Conservation (phyloP, 1,140 invertebrate genomes). For the Dinoponera quadriceps region DNA sequence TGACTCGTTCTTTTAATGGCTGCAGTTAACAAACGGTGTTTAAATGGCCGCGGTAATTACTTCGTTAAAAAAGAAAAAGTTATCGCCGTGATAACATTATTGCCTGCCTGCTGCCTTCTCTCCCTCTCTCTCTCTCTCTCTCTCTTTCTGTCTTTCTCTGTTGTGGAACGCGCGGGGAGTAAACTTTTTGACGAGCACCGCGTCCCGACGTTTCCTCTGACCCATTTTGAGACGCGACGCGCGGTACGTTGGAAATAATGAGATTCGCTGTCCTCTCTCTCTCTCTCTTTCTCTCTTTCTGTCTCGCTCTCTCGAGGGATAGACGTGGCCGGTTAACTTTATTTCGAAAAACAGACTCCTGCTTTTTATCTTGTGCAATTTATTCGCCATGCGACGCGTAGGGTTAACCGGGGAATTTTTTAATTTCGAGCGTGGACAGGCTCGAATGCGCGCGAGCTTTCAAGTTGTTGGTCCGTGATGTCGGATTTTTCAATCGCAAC, state of each 20-base stretch:
- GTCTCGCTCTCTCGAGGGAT: background rate
- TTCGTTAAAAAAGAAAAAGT: conserved; percentile 37
- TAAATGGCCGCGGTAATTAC: conserved; percentile 52
- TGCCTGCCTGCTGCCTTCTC: no score
- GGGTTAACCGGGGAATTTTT: background rate
- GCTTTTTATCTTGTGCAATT: conserved; percentile 18
- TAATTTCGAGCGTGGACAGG: conserved; percentile 19
- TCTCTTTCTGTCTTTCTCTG: conserved; percentile 1
- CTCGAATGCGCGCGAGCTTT: conserved; percentile 30
- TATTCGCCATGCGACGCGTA: background rate
- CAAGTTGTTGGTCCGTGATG: no score
- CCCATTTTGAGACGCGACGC: conserved; percentile 1
- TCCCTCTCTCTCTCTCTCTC: no score
- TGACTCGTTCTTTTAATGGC: conserved; percentile 55
- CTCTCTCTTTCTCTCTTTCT: no score
- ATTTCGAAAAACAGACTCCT: conserved; percentile 1
- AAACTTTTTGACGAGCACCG: conserved; percentile 43
- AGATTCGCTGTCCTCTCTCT: conserved; percentile 21
- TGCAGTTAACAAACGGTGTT: conserved; percentile 52
- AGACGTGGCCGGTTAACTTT: conserved; percentile 19
- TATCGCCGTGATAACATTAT: conserved; percentile 48
- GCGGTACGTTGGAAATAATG: conserved; percentile 1
- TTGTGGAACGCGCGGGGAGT: background rate
- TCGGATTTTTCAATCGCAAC: no score
- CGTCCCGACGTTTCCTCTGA: conserved; percentile 14